Evolutionary conservation across 2,113 vertebrate species (phyloP), one percentile per base, ranked within the genome.

Genomic region (Aegithalos caudatus): DNA sequence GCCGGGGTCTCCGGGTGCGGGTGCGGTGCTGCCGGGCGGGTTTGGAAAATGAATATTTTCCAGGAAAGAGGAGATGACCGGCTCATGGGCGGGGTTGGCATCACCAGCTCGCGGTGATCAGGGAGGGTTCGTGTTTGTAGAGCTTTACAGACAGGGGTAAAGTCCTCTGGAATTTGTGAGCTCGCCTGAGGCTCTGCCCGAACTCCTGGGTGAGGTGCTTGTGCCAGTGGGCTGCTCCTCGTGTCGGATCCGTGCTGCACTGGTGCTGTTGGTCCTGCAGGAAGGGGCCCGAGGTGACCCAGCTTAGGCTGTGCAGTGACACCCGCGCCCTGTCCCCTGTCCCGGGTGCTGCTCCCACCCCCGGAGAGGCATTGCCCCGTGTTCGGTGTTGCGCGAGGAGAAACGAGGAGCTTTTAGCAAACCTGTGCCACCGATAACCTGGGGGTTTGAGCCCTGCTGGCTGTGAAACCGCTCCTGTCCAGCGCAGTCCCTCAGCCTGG

Each of bases 391-490:
- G 35, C 7, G 1, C 29, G 29, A 53, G 21, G 53, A 14, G 10
- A 11, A 4, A 4, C 0, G 1, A 24, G 22, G 62, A n/a, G n/a
- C 4, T 17, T 33, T 33, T 11, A 9, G 11, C 8, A 1, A 19
- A 10, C 1, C 21, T 0, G 7, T 7, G 57, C 2, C 42, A 0
- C 2, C 2, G 67, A 2, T 10, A 47, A 21, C 31, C 4, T 0
- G 7, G 47, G 10, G 3, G 6, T 5, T 2, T 28, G 84, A n/a
- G 57, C 53, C 18, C 38, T 70, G 70, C 44, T n/a, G 87, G 27
- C 33, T 3, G 18, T 3, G 3, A 31, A 8, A 6, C 33, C 1
- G 23, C 61, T 33, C 54, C 44, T 7, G n/a, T 2, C 47, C 66
- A 1, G 35, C n/a, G 13, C 7, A 1, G 3, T 2, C 50, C 10